phyloP scores from a whole-genome alignment of 1,140 invertebrate genomes.

The Polyergus mexicanus region DNA sequence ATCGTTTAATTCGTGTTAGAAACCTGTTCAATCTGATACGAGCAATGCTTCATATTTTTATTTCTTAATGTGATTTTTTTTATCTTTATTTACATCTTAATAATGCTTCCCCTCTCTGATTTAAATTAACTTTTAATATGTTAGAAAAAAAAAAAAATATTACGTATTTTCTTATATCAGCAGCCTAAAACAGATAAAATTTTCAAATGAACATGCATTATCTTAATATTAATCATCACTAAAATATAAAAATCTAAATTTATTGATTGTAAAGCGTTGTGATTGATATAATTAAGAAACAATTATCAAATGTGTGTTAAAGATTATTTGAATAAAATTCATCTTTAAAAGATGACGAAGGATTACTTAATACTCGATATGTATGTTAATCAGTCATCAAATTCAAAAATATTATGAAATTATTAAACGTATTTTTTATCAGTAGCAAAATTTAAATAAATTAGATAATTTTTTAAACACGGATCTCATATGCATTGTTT shows the following conservation, averaged over 20 bases:
- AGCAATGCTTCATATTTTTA: neutral
- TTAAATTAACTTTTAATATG: neutral
- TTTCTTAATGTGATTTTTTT: neutral
- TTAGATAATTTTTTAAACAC: neutral
- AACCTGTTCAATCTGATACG: neutral
- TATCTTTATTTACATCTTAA: neutral
- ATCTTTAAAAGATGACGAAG: no score
- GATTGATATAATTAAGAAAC: neutral
- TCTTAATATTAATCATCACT: no score
- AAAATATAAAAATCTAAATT: neutral
- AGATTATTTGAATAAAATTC: neutral
- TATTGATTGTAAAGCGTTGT: neutral
- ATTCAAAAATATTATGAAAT: no score
- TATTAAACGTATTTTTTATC: no score
- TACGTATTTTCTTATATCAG: neutral
- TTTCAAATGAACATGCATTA: neutral
- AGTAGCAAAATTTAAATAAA: neutral
- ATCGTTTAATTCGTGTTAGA: slow-evolving; percentile 15
- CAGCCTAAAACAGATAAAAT: neutral
- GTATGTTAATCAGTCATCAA: no score
- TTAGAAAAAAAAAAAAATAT: neutral
- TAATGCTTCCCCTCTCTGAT: neutral
- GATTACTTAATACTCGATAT: no score
- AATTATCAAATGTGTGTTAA: neutral
- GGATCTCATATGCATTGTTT: neutral